phyloP scores from a whole-genome alignment of 1,140 invertebrate genomes.

The Tetraneura akinire region DNA sequence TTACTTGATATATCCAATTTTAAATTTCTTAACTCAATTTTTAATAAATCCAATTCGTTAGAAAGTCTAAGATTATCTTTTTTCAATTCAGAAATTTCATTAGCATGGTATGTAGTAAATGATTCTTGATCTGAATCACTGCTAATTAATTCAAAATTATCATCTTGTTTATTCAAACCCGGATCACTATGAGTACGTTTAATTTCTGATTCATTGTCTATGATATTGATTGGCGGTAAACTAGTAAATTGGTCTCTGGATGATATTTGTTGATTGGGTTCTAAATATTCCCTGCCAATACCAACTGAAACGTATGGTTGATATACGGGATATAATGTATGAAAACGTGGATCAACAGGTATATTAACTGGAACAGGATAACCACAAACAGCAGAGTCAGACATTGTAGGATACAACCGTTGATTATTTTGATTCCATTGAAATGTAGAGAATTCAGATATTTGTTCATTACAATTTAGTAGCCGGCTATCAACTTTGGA shows the following conservation, averaged over 20 bases:
- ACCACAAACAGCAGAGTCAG: conserved; percentile 61
- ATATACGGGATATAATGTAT: conserved; percentile 60
- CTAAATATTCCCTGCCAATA: conserved; percentile 40
- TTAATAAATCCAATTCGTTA: conserved; percentile 52
- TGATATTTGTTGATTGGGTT: conserved; percentile 12
- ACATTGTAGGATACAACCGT: conserved; percentile 61
- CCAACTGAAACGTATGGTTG: conserved; percentile 53
- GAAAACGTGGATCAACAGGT: conserved; percentile 62
- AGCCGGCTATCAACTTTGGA: conserved; percentile 14
- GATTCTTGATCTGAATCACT: conserved; percentile 46
- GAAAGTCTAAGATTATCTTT: conserved; percentile 52
- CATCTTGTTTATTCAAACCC: conserved; percentile 52
- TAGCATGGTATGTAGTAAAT: conserved; percentile 29
- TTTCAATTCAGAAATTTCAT: conserved; percentile 50
- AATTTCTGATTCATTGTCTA: conserved; percentile 51
- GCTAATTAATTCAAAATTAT: conserved; percentile 49
- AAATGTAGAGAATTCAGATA: conserved; percentile 33
- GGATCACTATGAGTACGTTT: conserved; percentile 54
- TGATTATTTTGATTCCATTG: conserved; percentile 55
- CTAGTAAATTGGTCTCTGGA: conserved; percentile 53
- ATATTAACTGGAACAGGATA: conserved; percentile 61
- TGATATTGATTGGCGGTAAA: conserved; percentile 53
- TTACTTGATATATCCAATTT: conserved; percentile 52
- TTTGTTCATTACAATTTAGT: conserved; percentile 33
- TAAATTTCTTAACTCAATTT: conserved; percentile 52